These are phyloP conservation scores for Conistra vaccinii DNA, from an alignment of 2,888 invertebrate genomes.

Conservation along the genomic window DNA sequence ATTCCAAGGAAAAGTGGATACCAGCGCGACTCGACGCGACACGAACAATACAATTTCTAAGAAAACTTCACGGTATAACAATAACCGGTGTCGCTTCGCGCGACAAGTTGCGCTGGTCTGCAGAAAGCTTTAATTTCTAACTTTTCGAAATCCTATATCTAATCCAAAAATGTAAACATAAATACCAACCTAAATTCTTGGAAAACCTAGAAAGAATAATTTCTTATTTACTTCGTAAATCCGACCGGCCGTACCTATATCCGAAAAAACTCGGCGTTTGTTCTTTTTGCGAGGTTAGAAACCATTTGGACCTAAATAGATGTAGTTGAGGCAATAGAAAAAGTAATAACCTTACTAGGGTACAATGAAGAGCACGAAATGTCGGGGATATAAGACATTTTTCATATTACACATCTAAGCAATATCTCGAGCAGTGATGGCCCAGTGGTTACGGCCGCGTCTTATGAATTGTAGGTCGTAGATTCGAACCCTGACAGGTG, in stretches of 20 bases:
- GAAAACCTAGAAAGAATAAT: not conserved
- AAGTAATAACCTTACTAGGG: conserved; percentile 15
- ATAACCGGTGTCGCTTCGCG: too few relatives aligned
- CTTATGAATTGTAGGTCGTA: too few relatives aligned
- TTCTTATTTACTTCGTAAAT: not conserved
- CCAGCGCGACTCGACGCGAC: too few relatives aligned
- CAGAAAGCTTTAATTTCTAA: too few relatives aligned
- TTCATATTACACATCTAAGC: not conserved
- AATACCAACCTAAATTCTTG: not conserved
- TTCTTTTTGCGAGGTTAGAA: conserved; percentile 4
- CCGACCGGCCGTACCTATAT: too few relatives aligned
- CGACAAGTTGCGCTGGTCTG: too few relatives aligned
- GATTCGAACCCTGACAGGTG: too few relatives aligned
- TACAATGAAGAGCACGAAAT: conserved; percentile 22
- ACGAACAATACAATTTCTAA: too few relatives aligned
- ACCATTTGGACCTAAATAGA: conserved; percentile 19
- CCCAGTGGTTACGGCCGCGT: too few relatives aligned
- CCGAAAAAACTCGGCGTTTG: not conserved
- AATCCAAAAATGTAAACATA: not conserved
- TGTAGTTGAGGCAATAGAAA: not conserved
- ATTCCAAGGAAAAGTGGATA: too few relatives aligned
- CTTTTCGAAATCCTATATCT: too few relatives aligned
- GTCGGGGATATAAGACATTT: not conserved
- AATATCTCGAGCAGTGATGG: not conserved
- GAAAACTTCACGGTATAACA: too few relatives aligned